These are phyloP conservation scores for Ips nitidus DNA, from an alignment of 1,140 invertebrate species.

Conservation along the genomic window DNA sequence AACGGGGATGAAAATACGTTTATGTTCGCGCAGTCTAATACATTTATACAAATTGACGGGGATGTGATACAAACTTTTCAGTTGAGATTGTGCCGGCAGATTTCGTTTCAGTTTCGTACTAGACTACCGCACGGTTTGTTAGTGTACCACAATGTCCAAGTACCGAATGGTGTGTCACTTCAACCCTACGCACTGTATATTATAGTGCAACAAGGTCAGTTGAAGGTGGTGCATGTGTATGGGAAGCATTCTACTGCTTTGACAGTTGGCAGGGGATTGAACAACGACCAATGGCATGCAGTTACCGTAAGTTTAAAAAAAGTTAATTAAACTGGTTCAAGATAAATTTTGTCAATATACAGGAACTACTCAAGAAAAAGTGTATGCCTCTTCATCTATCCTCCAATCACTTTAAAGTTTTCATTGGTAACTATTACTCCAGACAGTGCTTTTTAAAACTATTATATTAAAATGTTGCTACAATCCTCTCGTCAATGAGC, in stretches of 20 bases:
- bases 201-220: constrained; percentile 84
- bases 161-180: constrained; percentile 71
- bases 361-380: constrained; percentile 1
- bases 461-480: too few species aligned
- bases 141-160: constrained; percentile 87
- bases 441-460: too few species aligned
- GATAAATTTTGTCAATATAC: constrained; percentile 11
- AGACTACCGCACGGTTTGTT: constrained; percentile 81
- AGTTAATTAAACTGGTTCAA: not conserved
- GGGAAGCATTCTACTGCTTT: constrained; percentile 81
- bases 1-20: constrained; percentile 76
- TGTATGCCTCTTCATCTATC: not conserved
- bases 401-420: not conserved
- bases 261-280: constrained; percentile 84
- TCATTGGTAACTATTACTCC: too few species aligned
- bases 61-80: constrained; percentile 83
- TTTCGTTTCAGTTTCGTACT: constrained; percentile 85
- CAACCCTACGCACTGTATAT: constrained; percentile 83
- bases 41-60: constrained; percentile 83
- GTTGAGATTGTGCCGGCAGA: constrained; percentile 81
- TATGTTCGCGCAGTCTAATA: constrained; percentile 84
- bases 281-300: constrained; percentile 86
- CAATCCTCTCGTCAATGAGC: too few species aligned
- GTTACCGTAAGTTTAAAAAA: constrained; percentile 62
- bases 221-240: constrained; percentile 88